Percentiles rank a stretch among this genome's conserved stretches.
phyloP scores from a whole-genome alignment of 2,797 vertebrate species.

The Sebastes wilsoni region DNA sequence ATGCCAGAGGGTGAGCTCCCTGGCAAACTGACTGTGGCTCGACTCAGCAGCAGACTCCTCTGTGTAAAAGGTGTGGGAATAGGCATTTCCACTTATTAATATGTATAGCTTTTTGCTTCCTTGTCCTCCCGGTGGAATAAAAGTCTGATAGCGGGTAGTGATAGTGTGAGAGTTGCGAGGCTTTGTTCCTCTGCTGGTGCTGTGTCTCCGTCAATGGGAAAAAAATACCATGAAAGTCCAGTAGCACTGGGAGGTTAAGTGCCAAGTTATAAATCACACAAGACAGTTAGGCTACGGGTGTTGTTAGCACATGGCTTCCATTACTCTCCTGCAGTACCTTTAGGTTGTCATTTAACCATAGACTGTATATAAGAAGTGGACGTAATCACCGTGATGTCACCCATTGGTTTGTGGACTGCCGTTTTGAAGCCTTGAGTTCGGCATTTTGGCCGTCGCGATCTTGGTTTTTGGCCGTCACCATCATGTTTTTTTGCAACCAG shows the following conservation, averaged over 20 bases:
- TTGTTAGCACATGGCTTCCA: slow-evolving; percentile 14
- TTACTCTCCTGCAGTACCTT: background rate
- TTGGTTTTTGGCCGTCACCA: too few relatives aligned
- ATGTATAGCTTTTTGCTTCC: slow-evolving; percentile 58
- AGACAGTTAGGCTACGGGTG: slow-evolving; percentile 31
- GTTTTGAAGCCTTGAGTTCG: background rate
- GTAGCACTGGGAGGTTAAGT: slow-evolving; percentile 63
- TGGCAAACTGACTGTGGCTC: slow-evolving; percentile 19
- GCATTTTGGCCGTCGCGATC: background rate
- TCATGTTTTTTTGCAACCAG: background rate
- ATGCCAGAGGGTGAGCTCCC: background rate
- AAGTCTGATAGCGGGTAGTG: slow-evolving; percentile 24
- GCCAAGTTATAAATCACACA: slow-evolving; percentile 65
- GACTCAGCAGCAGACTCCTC: slow-evolving; percentile 1
- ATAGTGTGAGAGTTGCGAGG: slow-evolving; percentile 20
- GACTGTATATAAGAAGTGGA: background rate
- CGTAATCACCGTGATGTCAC: background rate
- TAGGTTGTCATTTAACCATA: slow-evolving; percentile 2
- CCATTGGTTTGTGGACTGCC: background rate
- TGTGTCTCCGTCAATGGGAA: slow-evolving; percentile 13
- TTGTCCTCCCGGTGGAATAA: slow-evolving; percentile 43
- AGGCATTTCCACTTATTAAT: slow-evolving; percentile 57
- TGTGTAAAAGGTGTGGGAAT: slow-evolving; percentile 30
- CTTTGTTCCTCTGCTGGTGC: slow-evolving; percentile 30
- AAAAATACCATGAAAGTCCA: slow-evolving; percentile 47